Base-by-base conservation (phyloP, 2,797 vertebrate species). In the Schizopygopsis pylzovi region DNA sequence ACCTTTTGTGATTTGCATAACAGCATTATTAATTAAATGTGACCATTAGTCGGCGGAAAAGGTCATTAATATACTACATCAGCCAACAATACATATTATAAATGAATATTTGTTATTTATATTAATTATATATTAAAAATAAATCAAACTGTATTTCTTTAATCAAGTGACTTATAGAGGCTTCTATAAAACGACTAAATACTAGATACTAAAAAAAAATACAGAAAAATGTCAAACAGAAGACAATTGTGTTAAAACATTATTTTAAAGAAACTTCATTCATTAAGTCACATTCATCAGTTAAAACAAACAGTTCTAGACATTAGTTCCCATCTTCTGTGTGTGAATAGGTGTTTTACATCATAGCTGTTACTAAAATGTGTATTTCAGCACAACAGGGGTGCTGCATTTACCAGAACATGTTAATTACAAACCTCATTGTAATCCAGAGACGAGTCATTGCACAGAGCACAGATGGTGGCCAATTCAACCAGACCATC, bases 401-500 rank as follows among this genome's bases (percentile, higher is more conserved):
- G 20, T 79, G 18, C n/a, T 41, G 13, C 47, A 25, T 54, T 41
- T 16, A 54, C 43, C 59, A 80, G 59, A 67, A 22, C 2, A 37
- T 28, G 4, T 71, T 39, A 39, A 25, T 4, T 20, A 85, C 92
- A 73, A 87, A 97, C 97, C 97, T 98, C 97, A 11, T 98, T 98
- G 91, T 94, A 98, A 90, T 98, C 97, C 88, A 98, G 91, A n/a
- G 97, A 97, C 10, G 97, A 98, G 92, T 98, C 97, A 89, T 98
- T 98, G 93, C 97, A 98, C 88, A 98, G 96, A 84, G 97, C 97
- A 93, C 97, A 98, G 90, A 98, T 98, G 77, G 97, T 96, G 89
- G 97, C 97, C 93, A 98, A 89, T 89, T 98, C 97, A 91, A 98
- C 97, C 89, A 98, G 89, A 59, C 92, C 96, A 54, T 98, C 97